Conservation (phyloP, 2,797 vertebrate species). For the Mastacembelus armatus region DNA sequence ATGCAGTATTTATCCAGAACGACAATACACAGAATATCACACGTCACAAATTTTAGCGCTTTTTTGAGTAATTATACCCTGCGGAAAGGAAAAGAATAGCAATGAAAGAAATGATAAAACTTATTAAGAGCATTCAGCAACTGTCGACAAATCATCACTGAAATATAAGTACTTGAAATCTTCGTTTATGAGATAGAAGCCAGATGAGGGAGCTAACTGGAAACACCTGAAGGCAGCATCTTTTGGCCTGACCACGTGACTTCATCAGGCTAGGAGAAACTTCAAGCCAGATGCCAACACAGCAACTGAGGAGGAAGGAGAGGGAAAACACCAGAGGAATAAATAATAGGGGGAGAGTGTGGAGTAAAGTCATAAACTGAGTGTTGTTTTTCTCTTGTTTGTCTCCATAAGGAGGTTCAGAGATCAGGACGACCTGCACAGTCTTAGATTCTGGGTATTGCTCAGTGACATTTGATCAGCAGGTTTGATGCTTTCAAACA, state of each 20-base stretch:
- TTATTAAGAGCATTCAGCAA: too few species aligned
- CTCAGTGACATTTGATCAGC: too few species aligned
- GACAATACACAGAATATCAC: too few species aligned
- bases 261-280: constrained; percentile 34
- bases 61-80: too few species aligned
- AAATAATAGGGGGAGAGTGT: background rate
- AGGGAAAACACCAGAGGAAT: background rate
- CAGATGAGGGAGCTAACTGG: background rate
- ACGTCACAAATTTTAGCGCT: too few species aligned
- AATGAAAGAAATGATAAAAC: too few species aligned
- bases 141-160: background rate
- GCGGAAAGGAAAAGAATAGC: too few species aligned
- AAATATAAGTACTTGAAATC: background rate
- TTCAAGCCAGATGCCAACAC: constrained; percentile 71
- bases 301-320: constrained; percentile 36
- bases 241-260: constrained; percentile 65
- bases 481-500: too few species aligned
- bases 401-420: background rate
- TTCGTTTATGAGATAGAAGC: rapidly evolving
- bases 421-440: background rate
- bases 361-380: background rate
- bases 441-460: too few species aligned
- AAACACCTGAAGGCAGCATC: constrained; percentile 54
- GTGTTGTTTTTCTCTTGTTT: background rate
- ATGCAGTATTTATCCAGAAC: too few species aligned